phyloP scores from a whole-genome alignment of 2,888 invertebrate genomes.

The Argyra leucocephala region DNA sequence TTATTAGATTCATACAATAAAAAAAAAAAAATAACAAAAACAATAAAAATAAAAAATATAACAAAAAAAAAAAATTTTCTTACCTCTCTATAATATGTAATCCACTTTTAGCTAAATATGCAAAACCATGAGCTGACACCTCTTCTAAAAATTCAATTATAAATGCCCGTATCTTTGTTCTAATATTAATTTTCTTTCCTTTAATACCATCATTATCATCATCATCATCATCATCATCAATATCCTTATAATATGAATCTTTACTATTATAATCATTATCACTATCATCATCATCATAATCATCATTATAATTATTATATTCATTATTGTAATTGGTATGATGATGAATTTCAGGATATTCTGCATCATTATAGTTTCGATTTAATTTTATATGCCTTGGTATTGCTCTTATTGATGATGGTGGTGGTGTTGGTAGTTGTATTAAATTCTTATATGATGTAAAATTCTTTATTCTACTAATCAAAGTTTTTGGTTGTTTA shows the following conservation, averaged over 20 bases:
- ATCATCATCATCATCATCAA: not conserved
- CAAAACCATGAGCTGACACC: constrained; percentile 41
- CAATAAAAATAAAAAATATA: not conserved
- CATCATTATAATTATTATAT: not conserved
- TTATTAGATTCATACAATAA: no score
- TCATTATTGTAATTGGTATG: not conserved
- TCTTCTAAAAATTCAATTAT: constrained; percentile 38
- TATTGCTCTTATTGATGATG: not conserved
- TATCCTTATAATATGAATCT: not conserved
- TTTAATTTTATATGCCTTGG: not conserved
- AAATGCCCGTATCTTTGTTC: constrained; percentile 32
- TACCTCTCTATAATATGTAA: constrained; percentile 39
- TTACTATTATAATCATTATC: not conserved
- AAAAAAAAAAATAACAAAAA: not conserved
- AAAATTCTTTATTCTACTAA: not conserved
- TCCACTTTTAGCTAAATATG: constrained; percentile 39
- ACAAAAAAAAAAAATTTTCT: constrained; percentile 19
- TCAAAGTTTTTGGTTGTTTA: not conserved
- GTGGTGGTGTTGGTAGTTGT: not conserved
- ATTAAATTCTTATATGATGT: not conserved
- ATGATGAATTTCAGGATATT: not conserved
- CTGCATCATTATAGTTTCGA: not conserved
- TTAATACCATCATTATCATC: not conserved
- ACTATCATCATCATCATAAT: not conserved
- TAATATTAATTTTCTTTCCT: constrained; percentile 20